Conservation (phyloP, 2,888 invertebrate species). For the Cacoxenus indagator region DNA sequence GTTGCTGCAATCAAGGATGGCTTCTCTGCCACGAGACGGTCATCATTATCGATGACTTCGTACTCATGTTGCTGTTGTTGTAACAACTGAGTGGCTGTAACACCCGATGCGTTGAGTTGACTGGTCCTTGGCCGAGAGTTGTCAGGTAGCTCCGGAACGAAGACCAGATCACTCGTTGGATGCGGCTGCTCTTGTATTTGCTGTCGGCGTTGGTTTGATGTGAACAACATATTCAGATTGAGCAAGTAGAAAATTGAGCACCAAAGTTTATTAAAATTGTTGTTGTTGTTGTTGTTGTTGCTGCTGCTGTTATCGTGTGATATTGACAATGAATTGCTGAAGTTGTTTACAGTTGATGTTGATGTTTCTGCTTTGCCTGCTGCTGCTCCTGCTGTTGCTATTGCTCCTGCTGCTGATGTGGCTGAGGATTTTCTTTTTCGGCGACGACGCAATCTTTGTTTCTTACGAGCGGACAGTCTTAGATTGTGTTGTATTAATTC, state of each 20-base stretch:
- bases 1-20: background rate
- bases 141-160: slow-evolving; percentile 34
- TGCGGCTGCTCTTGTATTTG: slow-evolving; percentile 29
- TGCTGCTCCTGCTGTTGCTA: slow-evolving; percentile 31
- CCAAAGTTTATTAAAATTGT: background rate
- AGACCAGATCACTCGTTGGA: slow-evolving; percentile 28
- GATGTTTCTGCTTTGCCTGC: slow-evolving; percentile 21
- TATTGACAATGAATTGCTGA: slow-evolving; percentile 38
- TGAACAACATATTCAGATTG: background rate
- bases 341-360: slow-evolving; percentile 35
- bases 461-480: slow-evolving; percentile 67
- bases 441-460: slow-evolving; percentile 63
- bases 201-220: background rate
- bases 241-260: background rate
- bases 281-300: background rate
- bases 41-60: slow-evolving; percentile 32
- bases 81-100: too few species aligned
- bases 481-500: slow-evolving; percentile 50
- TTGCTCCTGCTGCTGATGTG: too few species aligned
- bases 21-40: slow-evolving; percentile 23
- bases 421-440: slow-evolving; percentile 60
- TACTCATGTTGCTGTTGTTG: slow-evolving; percentile 37
- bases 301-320: slow-evolving; percentile 16
- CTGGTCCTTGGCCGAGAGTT: too few species aligned
- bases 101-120: too few species aligned